Conservation (phyloP, 2,113 vertebrate genomes). For the Mesoclemmys tuberculata region DNA sequence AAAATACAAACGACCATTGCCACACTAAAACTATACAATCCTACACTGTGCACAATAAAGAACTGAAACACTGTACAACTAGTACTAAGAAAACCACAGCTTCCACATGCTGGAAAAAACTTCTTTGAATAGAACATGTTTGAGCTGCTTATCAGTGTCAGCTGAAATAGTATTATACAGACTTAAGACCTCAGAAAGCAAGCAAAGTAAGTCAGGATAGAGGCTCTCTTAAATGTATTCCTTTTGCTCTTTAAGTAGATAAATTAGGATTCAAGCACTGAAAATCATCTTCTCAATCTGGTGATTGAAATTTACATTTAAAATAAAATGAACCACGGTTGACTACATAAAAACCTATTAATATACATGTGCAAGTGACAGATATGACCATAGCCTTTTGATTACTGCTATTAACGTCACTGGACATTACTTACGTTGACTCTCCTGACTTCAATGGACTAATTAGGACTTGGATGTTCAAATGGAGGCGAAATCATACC, state of each 20-base stretch:
- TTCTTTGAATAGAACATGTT: slow-evolving; percentile 54
- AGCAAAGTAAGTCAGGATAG: background rate
- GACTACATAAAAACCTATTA: background rate
- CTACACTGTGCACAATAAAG: background rate
- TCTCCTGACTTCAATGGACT: background rate
- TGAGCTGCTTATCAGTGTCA: slow-evolving; percentile 41
- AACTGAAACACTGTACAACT: background rate
- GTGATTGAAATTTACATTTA: background rate
- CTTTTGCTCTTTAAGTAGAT: background rate
- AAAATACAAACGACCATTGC: fast-evolving
- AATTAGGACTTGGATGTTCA: background rate
- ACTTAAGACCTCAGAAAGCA: background rate
- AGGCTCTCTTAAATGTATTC: background rate
- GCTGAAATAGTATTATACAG: background rate
- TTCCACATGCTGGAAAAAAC: slow-evolving; percentile 5
- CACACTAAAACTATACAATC: background rate
- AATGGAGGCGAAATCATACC: background rate
- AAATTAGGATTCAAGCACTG: slow-evolving; percentile 5
- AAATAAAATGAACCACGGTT: background rate
- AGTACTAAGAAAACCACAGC: background rate
- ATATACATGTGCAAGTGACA: background rate
- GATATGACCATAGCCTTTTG: background rate
- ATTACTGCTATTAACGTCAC: background rate
- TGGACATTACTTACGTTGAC: background rate
- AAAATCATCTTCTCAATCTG: background rate